Evolutionary conservation across 2,888 invertebrate genomes (phyloP).

Genomic region (Eustalomyia histrio): DNA sequence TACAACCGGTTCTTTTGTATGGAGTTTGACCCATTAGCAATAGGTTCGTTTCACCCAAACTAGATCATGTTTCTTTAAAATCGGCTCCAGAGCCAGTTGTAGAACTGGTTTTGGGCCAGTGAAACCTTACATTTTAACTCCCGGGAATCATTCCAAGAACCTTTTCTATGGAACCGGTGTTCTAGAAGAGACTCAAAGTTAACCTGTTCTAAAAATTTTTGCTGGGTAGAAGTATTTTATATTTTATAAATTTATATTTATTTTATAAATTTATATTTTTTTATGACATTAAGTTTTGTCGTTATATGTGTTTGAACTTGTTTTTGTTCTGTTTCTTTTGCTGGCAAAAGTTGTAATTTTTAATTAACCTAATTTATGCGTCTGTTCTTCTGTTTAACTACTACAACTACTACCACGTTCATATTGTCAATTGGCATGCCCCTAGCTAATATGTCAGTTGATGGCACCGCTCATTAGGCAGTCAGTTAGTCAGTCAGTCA

Average conservation of each 20-base stretch:
- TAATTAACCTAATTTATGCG: slow-evolving; percentile 62
- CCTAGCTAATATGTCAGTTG: slow-evolving; percentile 44
- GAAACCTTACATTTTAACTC: too few relatives aligned
- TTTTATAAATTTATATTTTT: slow-evolving; percentile 10
- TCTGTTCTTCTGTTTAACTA: slow-evolving; percentile 6
- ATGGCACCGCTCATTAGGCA: slow-evolving; percentile 49
- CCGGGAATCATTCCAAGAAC: too few relatives aligned
- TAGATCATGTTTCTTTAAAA: too few relatives aligned
- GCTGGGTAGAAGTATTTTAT: not conserved
- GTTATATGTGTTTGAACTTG: slow-evolving; percentile 5
- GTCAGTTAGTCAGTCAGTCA: not conserved
- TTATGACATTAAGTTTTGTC: slow-evolving; percentile 15
- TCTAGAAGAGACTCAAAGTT: too few relatives aligned
- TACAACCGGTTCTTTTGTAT: too few relatives aligned
- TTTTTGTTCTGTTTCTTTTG: slow-evolving; percentile 1
- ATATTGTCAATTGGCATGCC: slow-evolving; percentile 43
- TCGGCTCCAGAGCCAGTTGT: too few relatives aligned
- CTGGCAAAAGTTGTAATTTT: slow-evolving; percentile 49
- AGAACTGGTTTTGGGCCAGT: too few relatives aligned
- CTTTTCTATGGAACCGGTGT: too few relatives aligned
- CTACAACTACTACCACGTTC: slow-evolving; percentile 16
- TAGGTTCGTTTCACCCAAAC: too few relatives aligned
- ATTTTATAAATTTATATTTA: too few relatives aligned
- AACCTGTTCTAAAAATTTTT: too few relatives aligned
- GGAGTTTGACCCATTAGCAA: too few relatives aligned